Evolutionary conservation across 2,113 vertebrate genomes (phyloP).

Genomic region (Cavia porcellus): DNA sequence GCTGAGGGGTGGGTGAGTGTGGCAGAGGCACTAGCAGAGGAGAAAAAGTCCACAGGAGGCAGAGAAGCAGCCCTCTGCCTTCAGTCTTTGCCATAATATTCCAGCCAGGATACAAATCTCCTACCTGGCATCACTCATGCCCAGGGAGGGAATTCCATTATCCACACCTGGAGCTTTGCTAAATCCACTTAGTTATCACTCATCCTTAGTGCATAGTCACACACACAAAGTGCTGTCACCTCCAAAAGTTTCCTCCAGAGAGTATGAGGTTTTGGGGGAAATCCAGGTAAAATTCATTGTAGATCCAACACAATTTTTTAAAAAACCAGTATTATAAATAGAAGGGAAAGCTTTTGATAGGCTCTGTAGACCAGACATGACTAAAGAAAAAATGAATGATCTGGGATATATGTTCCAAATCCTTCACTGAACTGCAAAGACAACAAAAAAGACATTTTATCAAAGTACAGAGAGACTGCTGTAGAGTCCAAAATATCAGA

Average conservation of each 20-base stretch:
- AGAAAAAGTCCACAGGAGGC: not conserved
- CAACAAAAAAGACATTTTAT: not conserved
- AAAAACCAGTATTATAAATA: not conserved
- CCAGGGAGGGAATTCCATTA: not conserved
- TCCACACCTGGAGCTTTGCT: not conserved
- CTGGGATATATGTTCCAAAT: not conserved
- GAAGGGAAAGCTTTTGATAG: not conserved
- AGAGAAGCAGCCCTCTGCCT: not conserved
- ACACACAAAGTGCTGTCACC: not conserved
- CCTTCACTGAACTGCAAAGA: too few species aligned
- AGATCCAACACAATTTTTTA: too few species aligned
- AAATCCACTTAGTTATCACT: not conserved
- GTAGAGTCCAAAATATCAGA: not conserved
- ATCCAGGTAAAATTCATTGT: not conserved
- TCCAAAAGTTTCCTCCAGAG: not conserved
- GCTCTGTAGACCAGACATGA: not conserved
- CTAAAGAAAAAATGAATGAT: not conserved
- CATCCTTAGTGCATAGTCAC: not conserved
- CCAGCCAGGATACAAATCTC: not conserved
- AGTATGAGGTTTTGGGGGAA: not conserved
- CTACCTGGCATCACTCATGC: not conserved
- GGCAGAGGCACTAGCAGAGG: not conserved
- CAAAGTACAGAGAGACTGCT: not conserved
- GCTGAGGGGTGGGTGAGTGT: rapidly evolving
- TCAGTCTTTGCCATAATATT: not conserved